Conservation (phyloP, 2,888 invertebrate genomes). For the Leptopilina syphax region DNA sequence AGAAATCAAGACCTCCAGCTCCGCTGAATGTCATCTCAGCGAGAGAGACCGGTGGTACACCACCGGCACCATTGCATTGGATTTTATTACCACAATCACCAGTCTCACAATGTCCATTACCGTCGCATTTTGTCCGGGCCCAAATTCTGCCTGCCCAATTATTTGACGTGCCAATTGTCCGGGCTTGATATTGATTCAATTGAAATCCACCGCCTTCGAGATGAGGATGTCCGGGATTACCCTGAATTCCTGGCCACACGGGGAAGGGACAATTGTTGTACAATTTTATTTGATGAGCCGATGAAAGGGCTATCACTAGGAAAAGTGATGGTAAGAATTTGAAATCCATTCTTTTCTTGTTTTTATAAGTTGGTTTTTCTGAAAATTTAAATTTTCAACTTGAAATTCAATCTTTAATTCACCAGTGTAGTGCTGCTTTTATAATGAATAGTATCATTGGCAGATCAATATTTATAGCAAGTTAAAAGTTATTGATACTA, state of each 20-base stretch:
- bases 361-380: no score
- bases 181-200: background rate
- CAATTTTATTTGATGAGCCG: conserved; percentile 13
- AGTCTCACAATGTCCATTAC: background rate
- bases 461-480: no score
- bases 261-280: conserved; percentile 13
- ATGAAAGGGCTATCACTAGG: background rate
- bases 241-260: conserved; percentile 4
- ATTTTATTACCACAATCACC: background rate
- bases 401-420: no score
- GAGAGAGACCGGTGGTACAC: background rate
- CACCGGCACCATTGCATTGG: no score
- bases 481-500: no score
- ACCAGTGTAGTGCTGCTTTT: background rate
- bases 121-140: background rate
- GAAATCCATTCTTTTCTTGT: background rate
- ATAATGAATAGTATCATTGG: no score
- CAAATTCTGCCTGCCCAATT: conserved; percentile 18
- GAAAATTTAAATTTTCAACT: no score
- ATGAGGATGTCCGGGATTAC: background rate
- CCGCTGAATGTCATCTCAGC: conserved; percentile 7
- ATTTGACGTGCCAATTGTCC: background rate
- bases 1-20: conserved; percentile 6
- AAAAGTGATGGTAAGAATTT: conserved; percentile 4
- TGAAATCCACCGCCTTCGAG: conserved; percentile 8